Base-by-base conservation (phyloP, 2,797 vertebrate genomes). In the Tapirus indicus region DNA sequence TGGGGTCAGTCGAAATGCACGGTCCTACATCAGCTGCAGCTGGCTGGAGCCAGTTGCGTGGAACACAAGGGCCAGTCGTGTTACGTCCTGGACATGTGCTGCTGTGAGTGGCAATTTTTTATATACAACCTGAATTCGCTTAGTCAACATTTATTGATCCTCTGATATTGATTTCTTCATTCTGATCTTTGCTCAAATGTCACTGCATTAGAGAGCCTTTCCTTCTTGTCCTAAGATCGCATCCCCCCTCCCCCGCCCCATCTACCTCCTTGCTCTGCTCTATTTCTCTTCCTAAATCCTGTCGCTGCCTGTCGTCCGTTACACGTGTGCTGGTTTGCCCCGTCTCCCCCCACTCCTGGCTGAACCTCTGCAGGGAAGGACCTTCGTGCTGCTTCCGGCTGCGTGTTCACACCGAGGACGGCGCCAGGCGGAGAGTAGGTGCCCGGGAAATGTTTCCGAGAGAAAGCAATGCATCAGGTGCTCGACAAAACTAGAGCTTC, bases 351-450 rank as follows among this genome's bases (percentile, higher is more conserved):
- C 21, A 0, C 69, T 23, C 79, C 29, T 13, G 2, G 6, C 35
- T 0, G 23, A 68, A 5, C 23, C 13, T 14, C 44, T 21, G 0
- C 0, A 0, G 49, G 62, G 21, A 27, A 3, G 2, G 9, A 23
- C 25, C 79, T 35, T 18, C 3, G n/a, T 9, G 35, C 47, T 8
- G 44, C 7, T 12, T 32, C 71, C 0, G 0, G n/a, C 58, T 18
- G 75, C 0, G 1, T 82, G 35, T 71, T 82, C 93, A 79, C 29
- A 60, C 41, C 72, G 52, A 7, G 49, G 82, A 77, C 68, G 79
- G 86, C 16, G 0, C 64, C 64, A 0, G 0, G 25, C 44, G 10
- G 41, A 14, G 25, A 9, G 10, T 1, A 1, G 1, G 14, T 11
- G n/a, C 77, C 66, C 18, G 0, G 14, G 27, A 20, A 25, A 23